Evolutionary conservation across 2,797 vertebrate genomes (phyloP).

Genomic region (Gephyroberyx darwinii): DNA sequence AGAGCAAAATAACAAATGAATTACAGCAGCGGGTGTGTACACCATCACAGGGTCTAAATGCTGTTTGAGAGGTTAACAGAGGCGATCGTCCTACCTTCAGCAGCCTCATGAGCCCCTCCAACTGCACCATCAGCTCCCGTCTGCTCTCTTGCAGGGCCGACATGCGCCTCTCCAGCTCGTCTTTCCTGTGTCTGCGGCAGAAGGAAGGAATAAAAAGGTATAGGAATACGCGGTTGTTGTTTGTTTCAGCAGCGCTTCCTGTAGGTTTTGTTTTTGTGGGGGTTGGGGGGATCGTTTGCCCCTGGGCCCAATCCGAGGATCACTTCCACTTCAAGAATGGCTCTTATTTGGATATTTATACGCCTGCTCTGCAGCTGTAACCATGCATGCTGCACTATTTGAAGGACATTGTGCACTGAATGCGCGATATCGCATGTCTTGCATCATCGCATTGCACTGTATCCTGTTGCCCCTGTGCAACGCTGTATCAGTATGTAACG

Average conservation of each 20-base stretch:
- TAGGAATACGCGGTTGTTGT: not conserved
- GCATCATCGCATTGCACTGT: not conserved
- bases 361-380: not conserved
- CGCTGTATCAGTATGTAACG: not conserved
- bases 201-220: conserved; percentile 18
- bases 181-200: conserved; percentile 90
- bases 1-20: not conserved
- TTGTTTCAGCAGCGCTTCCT: not conserved
- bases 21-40: conserved; percentile 2
- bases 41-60: not conserved
- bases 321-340: too few species aligned
- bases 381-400: not conserved
- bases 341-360: too few species aligned
- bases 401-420: not conserved
- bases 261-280: not conserved
- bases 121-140: conserved; percentile 96
- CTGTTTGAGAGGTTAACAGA: not conserved
- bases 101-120: conserved; percentile 97
- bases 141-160: conserved; percentile 96
- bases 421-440: not conserved
- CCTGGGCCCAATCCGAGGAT: too few species aligned
- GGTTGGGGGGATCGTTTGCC: too few species aligned
- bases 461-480: not conserved
- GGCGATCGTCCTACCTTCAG: conserved; percentile 85
- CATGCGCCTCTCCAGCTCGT: conserved; percentile 97